Conservation (phyloP, 2,113 vertebrate genomes). For the Nycticebus coucang region DNA sequence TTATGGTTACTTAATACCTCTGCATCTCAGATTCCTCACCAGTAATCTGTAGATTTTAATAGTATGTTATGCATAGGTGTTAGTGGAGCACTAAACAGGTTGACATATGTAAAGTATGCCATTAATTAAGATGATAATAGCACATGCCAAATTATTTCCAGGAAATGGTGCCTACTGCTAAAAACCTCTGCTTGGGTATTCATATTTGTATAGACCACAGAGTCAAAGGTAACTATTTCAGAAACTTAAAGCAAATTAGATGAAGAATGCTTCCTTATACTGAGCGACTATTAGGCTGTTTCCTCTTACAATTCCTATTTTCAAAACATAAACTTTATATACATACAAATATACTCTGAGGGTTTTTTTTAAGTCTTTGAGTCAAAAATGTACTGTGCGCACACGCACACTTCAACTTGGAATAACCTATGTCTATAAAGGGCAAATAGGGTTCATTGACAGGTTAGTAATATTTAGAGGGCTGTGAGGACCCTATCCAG, state of each 20-base stretch:
- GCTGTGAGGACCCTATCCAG: neutral
- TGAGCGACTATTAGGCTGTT: neutral
- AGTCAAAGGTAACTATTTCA: neutral
- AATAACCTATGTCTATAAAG: neutral
- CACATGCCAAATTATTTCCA: constrained; percentile 55
- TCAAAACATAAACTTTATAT: neutral
- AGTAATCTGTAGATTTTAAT: constrained; percentile 1
- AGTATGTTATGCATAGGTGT: neutral
- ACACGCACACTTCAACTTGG: neutral
- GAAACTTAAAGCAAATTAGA: constrained; percentile 28
- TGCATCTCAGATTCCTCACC: neutral
- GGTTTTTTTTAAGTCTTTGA: neutral
- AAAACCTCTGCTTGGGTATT: constrained; percentile 10
- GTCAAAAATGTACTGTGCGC: neutral
- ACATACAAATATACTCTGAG: constrained; percentile 38
- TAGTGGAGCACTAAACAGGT: neutral
- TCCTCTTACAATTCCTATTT: neutral
- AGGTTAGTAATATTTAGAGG: neutral
- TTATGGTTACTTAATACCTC: neutral
- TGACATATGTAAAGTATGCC: neutral
- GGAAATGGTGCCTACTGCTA: neutral
- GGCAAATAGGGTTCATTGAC: neutral
- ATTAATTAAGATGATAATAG: neutral
- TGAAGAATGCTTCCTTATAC: neutral
- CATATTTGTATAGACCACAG: neutral